Base-by-base conservation (phyloP, 2,888 invertebrate genomes). In the Apodemia hepburni region DNA sequence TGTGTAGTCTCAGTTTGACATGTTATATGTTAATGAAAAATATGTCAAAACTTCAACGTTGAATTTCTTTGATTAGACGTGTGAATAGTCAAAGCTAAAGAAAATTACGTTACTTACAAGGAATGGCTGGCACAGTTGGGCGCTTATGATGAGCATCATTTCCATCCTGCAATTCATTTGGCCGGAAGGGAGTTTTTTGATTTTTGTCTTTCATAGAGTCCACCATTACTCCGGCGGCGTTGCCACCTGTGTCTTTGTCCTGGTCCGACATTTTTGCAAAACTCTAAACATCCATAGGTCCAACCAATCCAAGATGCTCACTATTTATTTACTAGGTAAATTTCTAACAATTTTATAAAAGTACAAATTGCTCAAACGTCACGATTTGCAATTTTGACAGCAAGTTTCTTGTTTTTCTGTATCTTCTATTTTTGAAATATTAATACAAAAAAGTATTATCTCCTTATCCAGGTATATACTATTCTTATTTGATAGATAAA, bases 381-480 rank as follows among this genome's bases (percentile, higher is more conserved):
- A 86, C 82, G 75, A 74, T 77, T 75, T 78, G 73, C 74, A 78
- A 86, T 85, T 88, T 88, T 86, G 89, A 87, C 89, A 82, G 68
- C 62, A 72, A 71, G 66, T 81, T 82, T 75, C 68, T 80, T 81
- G 75, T 82, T 83, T 84, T 81, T 74, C 66, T 62, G 60, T 68
- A 65, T 69, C 71, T 87, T 88, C 87, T 70, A 84, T 79, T 83
- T 88, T 87, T 68, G 76, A 87, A 87, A 80, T 75, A 66, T 58
- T 60, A 42, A 51, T 45, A 59, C 58, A 59, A 68, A 74, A 73
- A 75, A 76, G 76, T 74, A 65, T 75, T 12, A 17, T 51, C 27
- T 54, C 22, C 15, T 42, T 42, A 15, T 15, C 4, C 15, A 12
- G 15, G 15, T 15, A n/a, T 9, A 5, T 42, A 42, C 15, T n/a